phyloP scores from a whole-genome alignment of 2,888 invertebrate species.

The Eilema caniola region DNA sequence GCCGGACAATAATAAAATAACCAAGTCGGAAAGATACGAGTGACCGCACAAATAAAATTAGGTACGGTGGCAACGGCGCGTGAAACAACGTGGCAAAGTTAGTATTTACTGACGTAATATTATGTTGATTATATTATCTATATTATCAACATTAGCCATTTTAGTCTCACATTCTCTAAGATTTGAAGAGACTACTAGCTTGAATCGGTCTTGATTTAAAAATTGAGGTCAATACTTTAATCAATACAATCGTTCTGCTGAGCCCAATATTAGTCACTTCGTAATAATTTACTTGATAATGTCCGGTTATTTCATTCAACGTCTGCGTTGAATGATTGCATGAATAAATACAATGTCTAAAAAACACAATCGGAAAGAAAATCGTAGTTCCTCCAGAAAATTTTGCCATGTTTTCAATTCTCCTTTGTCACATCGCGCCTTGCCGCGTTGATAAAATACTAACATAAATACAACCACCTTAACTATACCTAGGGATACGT shows the following conservation, averaged over 20 bases:
- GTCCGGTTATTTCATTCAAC: not conserved
- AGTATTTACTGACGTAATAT: not conserved
- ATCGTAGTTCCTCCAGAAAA: not conserved
- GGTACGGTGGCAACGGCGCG: not conserved
- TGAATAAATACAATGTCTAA: not conserved
- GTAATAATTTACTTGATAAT: not conserved
- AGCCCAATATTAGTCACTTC: not conserved
- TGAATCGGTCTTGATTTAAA: not conserved
- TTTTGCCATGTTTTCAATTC: no score
- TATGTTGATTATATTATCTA: not conserved
- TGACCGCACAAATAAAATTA: not conserved
- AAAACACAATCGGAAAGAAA: not conserved
- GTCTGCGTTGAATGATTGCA: no score
- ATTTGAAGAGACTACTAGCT: not conserved
- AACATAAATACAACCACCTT: no score
- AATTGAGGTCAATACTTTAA: not conserved
- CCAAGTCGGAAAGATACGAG: not conserved
- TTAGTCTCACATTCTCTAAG: not conserved
- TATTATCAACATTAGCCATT: not conserved
- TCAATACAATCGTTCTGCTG: slow-evolving; percentile 6
- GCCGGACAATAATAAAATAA: not conserved
- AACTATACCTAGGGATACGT: no score
- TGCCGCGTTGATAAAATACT: no score
- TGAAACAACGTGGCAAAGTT: not conserved
- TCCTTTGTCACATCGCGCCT: no score